These are phyloP conservation scores for Drosophila sordidula DNA, from an alignment of 2,888 invertebrate genomes.

Conservation along the genomic window DNA sequence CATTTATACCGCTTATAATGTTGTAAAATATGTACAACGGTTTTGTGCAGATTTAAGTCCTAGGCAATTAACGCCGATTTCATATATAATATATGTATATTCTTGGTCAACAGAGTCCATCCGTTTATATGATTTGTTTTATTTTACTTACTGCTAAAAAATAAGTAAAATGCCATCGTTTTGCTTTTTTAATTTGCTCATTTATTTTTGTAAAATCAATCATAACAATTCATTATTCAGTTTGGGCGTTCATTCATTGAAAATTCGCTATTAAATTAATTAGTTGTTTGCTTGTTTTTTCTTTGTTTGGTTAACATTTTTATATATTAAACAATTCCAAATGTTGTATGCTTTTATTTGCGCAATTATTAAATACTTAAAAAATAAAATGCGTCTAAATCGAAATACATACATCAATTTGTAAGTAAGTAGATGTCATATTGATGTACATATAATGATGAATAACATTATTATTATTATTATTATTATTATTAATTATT, in stretches of 20 bases:
- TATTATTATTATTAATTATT: conserved; percentile 35
- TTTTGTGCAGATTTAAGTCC: no score
- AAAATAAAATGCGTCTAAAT: conserved; percentile 80
- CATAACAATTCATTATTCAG: conserved; percentile 67
- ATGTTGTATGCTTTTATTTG: conserved; percentile 36
- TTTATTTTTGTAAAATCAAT: conserved; percentile 75
- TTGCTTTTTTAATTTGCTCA: conserved; percentile 32
- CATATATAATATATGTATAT: no score
- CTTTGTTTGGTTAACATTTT: conserved; percentile 25
- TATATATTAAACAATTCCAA: conserved; percentile 66
- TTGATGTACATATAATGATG: conserved; percentile 26
- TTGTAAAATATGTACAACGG: no score
- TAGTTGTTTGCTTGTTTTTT: conserved; percentile 27
- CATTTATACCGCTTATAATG: no score
- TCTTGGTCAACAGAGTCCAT: no score
- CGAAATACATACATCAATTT: conserved; percentile 51
- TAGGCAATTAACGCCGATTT: no score
- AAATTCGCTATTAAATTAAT: conserved; percentile 67
- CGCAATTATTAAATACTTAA: conserved; percentile 72
- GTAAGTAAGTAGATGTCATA: conserved; percentile 27
- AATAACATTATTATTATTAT: conserved; percentile 29
- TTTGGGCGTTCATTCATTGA: conserved; percentile 47
- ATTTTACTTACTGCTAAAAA: background rate
- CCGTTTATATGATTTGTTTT: background rate
- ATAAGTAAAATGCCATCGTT: background rate